Evolutionary conservation across 1,140 invertebrate species (phyloP).

Genomic region (Drosophila kurseongensis): DNA sequence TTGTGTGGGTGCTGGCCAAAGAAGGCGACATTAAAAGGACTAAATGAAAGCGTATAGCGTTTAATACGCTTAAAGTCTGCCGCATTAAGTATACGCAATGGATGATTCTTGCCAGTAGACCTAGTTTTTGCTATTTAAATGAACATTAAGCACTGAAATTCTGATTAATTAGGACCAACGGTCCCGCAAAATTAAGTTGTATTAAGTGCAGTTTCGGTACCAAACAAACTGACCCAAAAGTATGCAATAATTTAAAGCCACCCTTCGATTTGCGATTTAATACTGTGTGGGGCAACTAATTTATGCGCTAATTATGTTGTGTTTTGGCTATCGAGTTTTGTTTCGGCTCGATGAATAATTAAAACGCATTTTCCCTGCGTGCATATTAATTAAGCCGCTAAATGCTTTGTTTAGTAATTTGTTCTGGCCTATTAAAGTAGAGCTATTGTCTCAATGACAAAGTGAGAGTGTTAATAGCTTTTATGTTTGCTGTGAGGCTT

Average conservation of each 20-base stretch:
- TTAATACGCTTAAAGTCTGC: conserved; percentile 51
- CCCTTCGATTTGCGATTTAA: conserved; percentile 42
- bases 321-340: conserved; percentile 49
- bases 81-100: conserved; percentile 55
- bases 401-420: conserved; percentile 66
- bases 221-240: neutral
- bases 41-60: conserved; percentile 6
- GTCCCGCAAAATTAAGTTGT: conserved; percentile 29
- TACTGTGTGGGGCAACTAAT: conserved; percentile 40
- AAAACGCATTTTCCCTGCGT: conserved; percentile 52
- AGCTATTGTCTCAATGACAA: conserved; percentile 12
- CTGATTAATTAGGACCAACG: conserved; percentile 45
- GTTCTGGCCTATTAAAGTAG: conserved; percentile 36
- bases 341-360: conserved; percentile 59
- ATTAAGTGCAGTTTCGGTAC: conserved; percentile 12
- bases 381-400: conserved; percentile 57
- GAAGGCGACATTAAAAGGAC: neutral
- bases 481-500: neutral
- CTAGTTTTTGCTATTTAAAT: conserved; percentile 27
- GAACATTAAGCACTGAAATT: conserved; percentile 30
- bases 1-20: conserved; percentile 29
- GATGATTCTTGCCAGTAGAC: conserved; percentile 2
- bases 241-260: conserved; percentile 16
- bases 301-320: conserved; percentile 68
- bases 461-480: conserved; percentile 14